Evolutionary conservation across 1,140 invertebrate genomes (phyloP).

Genomic region (Brachionus rubens): DNA sequence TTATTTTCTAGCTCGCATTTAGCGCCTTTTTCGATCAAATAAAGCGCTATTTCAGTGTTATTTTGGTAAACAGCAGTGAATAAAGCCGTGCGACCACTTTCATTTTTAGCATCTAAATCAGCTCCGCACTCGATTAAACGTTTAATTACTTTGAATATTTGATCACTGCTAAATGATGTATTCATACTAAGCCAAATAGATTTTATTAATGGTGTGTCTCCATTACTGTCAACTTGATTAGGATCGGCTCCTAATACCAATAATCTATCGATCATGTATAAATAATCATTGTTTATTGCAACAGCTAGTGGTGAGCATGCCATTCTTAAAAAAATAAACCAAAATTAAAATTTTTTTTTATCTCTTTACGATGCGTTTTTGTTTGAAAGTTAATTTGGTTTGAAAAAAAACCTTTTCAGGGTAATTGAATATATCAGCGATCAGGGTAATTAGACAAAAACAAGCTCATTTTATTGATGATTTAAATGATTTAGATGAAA

Average conservation of each 20-base stretch:
- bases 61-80: slow-evolving; percentile 43
- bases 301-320: slow-evolving; percentile 6
- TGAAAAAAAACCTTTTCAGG: too few relatives aligned
- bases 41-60: slow-evolving; percentile 29
- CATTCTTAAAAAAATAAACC: background rate
- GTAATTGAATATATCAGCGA: too few relatives aligned
- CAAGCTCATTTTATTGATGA: too few relatives aligned
- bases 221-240: slow-evolving; percentile 40
- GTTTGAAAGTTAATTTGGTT: too few relatives aligned
- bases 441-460: too few relatives aligned
- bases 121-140: slow-evolving; percentile 6
- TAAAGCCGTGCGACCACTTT: background rate
- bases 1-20: background rate
- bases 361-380: too few relatives aligned
- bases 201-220: slow-evolving; percentile 43
- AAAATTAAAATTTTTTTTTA: background rate
- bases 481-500: too few relatives aligned
- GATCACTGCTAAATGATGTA: background rate
- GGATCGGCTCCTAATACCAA: slow-evolving; percentile 24
- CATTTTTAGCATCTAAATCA: slow-evolving; percentile 27
- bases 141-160: slow-evolving; percentile 6
- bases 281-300: slow-evolving; percentile 39
- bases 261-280: slow-evolving; percentile 15
- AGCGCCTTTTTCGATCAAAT: slow-evolving; percentile 34
- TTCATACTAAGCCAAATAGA: slow-evolving; percentile 4